Conservation (phyloP, 2,797 vertebrate genomes). For the Hipposideros larvatus region DNA sequence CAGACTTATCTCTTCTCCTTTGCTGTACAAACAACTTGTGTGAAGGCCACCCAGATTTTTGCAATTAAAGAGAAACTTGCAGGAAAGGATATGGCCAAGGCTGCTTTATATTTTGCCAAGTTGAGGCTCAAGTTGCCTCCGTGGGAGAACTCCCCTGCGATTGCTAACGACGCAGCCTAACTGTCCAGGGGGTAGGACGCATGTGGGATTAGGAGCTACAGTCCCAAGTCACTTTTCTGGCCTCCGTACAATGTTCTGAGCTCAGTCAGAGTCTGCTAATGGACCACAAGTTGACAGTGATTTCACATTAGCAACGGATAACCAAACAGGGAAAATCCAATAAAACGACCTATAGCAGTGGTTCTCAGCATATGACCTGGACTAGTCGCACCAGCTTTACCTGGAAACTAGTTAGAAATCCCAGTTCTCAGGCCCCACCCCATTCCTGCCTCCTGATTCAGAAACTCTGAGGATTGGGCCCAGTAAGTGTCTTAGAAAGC, state of each 20-base stretch:
- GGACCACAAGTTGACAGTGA: not conserved
- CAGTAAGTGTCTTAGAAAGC: not conserved
- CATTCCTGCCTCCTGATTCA: constrained; percentile 43
- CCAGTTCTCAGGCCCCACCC: not conserved
- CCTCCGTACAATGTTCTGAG: not conserved
- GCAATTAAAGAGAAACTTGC: constrained; percentile 74
- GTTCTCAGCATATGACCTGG: not conserved
- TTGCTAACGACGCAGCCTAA: constrained; percentile 12
- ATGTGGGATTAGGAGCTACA: not conserved
- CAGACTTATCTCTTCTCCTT: constrained; percentile 67
- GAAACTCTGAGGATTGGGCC: not conserved
- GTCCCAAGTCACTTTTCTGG: not conserved
- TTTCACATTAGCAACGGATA: constrained; percentile 3
- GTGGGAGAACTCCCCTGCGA: not conserved
- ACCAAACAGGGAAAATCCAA: not conserved
- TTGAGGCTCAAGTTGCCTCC: constrained; percentile 69
- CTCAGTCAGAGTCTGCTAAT: not conserved
- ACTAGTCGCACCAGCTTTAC: not conserved
- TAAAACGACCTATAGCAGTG: not conserved
- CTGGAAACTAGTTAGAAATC: constrained; percentile 26
- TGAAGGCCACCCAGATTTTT: constrained; percentile 75
- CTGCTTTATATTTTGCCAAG: constrained; percentile 74
- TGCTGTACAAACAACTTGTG: constrained; percentile 54
- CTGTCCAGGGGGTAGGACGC: not conserved
- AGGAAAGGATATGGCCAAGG: constrained; percentile 60